These are phyloP conservation scores for Esox niger DNA, from an alignment of 2,113 vertebrate genomes.

Conservation along the genomic window DNA sequence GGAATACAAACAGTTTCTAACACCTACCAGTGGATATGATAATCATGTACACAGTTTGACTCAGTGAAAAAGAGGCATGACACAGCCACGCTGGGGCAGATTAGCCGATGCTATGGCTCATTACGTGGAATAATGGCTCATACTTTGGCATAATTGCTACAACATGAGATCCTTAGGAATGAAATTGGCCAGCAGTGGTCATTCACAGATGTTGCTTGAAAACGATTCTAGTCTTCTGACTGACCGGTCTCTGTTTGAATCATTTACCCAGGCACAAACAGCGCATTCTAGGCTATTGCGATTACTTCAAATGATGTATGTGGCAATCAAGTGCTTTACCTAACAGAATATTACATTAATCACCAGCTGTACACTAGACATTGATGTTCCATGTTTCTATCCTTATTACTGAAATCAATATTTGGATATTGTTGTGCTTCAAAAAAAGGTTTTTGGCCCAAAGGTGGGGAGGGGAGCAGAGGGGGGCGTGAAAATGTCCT, in stretches of 20 bases:
- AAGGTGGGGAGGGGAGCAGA: not conserved
- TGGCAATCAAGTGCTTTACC: too few relatives aligned
- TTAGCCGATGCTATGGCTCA: constrained; percentile 8
- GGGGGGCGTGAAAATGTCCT: not conserved
- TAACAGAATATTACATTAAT: too few relatives aligned
- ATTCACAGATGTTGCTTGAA: not conserved
- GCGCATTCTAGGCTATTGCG: too few relatives aligned
- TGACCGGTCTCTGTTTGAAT: too few relatives aligned
- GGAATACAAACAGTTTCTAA: not conserved
- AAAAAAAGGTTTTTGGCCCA: too few relatives aligned
- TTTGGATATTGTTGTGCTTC: too few relatives aligned
- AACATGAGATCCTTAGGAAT: constrained; percentile 11
- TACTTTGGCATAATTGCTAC: constrained; percentile 15
- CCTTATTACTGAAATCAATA: too few relatives aligned
- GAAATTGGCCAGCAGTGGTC: not conserved
- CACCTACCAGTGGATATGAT: not conserved
- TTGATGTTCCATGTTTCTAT: too few relatives aligned
- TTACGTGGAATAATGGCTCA: constrained; percentile 13
- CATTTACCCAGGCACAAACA: too few relatives aligned
- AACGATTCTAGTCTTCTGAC: too few relatives aligned
- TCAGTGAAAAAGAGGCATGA: not conserved
- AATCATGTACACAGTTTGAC: not conserved
- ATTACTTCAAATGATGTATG: too few relatives aligned
- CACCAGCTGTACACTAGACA: too few relatives aligned
- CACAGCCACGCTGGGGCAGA: not conserved